A percentile compares a stretch with the other conserved stretches of the same genome.
Evolutionary conservation across 2,797 vertebrate species (phyloP).

Genomic region (Clarias pachynema): DNA sequence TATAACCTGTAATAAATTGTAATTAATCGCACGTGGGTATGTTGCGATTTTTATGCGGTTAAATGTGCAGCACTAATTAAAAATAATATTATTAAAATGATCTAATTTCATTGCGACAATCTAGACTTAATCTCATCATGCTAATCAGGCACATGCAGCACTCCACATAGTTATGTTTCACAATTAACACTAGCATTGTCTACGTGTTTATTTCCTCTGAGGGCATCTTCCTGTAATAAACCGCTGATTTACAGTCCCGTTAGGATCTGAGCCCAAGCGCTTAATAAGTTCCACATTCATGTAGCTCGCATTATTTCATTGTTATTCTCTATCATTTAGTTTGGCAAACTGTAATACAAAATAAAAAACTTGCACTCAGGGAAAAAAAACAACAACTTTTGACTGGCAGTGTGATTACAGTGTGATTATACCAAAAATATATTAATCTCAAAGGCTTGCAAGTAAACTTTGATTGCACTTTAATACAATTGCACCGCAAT

Average conservation of each 20-base stretch:
- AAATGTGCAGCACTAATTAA: background rate
- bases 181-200: background rate
- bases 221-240: background rate
- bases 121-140: background rate
- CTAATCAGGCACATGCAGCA: background rate
- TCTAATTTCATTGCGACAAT: background rate
- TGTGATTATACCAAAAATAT: background rate
- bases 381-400: background rate
- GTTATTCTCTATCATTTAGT: background rate
- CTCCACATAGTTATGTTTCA: background rate
- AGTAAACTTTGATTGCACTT: slow-evolving; percentile 2
- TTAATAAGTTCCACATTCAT: slow-evolving; percentile 6
- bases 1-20: too few species aligned
- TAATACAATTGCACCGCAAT: background rate
- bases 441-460: slow-evolving; percentile 3
- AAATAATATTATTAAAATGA: background rate
- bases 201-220: background rate
- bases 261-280: background rate
- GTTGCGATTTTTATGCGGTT: too few species aligned
- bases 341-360: background rate
- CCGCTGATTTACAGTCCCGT: background rate
- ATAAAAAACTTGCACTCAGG: background rate
- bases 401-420: background rate
- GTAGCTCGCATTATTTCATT: background rate
- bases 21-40: too few species aligned